These are phyloP conservation scores for Heliconius ethilla DNA, from an alignment of 2,888 invertebrate genomes.

Conservation along the genomic window DNA sequence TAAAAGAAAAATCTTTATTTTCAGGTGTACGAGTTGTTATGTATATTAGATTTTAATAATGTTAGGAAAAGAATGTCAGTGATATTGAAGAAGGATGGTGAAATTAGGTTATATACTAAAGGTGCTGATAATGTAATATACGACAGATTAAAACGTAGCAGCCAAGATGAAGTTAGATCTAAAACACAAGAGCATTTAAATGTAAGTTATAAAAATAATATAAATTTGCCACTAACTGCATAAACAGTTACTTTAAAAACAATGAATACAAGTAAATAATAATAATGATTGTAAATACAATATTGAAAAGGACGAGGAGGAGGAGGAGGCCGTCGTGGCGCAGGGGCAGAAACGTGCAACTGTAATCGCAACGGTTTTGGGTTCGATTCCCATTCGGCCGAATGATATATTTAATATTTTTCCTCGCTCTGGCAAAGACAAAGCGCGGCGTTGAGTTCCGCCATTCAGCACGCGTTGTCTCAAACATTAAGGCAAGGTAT, in stretches of 20 bases:
- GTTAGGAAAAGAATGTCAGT: slow-evolving; percentile 99
- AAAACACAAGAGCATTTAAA: slow-evolving; percentile 96
- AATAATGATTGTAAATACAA: too few species aligned
- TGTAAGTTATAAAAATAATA: slow-evolving; percentile 78
- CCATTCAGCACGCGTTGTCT: not conserved
- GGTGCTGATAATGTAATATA: slow-evolving; percentile 99
- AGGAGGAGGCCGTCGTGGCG: too few species aligned
- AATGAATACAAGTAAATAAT: not conserved
- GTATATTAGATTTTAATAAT: slow-evolving; percentile 99
- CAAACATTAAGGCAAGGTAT: not conserved
- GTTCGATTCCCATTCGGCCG: not conserved
- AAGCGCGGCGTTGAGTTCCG: not conserved
- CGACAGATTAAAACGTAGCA: slow-evolving; percentile 89
- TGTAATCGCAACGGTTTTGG: too few species aligned
- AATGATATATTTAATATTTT: not conserved
- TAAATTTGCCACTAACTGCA: not conserved
- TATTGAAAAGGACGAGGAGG: too few species aligned
- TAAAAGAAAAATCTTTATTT: slow-evolving; percentile 51
- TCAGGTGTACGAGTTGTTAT: slow-evolving; percentile 96
- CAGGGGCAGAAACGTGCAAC: not conserved
- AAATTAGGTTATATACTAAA: slow-evolving; percentile 96
- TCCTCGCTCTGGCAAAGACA: not conserved
- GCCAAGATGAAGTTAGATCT: slow-evolving; percentile 88
- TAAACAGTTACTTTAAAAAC: not conserved
- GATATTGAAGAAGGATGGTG: slow-evolving; percentile 90